Conservation (phyloP, 2,113 vertebrate genomes). For the Hoplias malabaricus region DNA sequence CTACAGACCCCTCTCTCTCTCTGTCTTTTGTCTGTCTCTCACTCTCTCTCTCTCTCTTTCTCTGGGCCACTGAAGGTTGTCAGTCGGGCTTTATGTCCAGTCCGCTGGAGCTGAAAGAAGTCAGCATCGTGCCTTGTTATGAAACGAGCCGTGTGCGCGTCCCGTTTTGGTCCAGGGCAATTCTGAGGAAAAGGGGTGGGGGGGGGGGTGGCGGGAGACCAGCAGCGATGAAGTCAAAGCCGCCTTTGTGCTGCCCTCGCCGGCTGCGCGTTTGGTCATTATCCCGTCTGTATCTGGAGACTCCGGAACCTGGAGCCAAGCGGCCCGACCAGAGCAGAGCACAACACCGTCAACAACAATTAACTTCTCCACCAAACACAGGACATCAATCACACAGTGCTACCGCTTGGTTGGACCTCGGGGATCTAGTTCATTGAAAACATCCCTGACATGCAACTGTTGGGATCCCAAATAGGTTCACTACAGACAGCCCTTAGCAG, state of each 20-base stretch:
- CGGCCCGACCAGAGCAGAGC: constrained; percentile 59
- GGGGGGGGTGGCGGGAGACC: constrained; percentile 66
- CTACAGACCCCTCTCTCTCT: constrained; percentile 32
- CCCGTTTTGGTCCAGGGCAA: constrained; percentile 61
- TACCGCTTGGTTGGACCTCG: background rate
- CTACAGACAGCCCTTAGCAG: too few relatives aligned
- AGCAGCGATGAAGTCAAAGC: constrained; percentile 81
- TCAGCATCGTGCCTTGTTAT: constrained; percentile 82
- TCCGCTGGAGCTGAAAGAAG: constrained; percentile 84
- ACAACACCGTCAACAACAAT: constrained; percentile 69
- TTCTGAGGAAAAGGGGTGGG: constrained; percentile 57
- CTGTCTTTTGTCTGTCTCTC: constrained; percentile 54
- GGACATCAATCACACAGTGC: constrained; percentile 24
- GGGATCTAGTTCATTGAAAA: background rate
- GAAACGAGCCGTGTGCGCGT: constrained; percentile 77
- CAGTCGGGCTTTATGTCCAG: constrained; percentile 75
- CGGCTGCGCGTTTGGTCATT: constrained; percentile 77
- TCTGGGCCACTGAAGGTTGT: constrained; percentile 75
- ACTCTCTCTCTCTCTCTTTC: constrained; percentile 67
- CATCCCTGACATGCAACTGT: background rate
- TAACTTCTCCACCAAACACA: constrained; percentile 63
- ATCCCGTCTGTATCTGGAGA: constrained; percentile 68
- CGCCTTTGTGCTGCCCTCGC: constrained; percentile 73
- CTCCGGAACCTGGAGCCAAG: constrained; percentile 61
- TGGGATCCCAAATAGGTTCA: too few relatives aligned